phyloP scores from a whole-genome alignment of 2,113 vertebrate species.

The Geothlypis trichas region DNA sequence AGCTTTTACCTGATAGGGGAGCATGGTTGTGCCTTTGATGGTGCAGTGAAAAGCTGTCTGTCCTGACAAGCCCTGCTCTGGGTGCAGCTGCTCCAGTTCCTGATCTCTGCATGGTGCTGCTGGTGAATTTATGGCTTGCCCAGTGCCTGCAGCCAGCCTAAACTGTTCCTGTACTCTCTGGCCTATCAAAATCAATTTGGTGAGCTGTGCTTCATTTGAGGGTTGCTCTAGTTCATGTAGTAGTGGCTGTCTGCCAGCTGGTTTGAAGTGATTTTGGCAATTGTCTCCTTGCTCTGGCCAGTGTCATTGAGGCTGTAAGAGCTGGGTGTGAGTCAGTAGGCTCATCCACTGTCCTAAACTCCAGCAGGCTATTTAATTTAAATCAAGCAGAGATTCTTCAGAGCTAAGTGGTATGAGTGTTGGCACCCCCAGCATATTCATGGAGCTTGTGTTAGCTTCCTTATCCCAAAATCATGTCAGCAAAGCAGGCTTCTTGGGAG shows the following conservation, averaged over 20 bases:
- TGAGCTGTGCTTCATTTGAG: not conserved
- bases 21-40: not conserved
- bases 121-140: not conserved
- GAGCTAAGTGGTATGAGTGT: not conserved
- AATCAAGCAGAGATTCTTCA: not conserved
- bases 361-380: not conserved
- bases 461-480: not conserved
- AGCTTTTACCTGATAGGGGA: not conserved
- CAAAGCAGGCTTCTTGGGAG: not conserved
- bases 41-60: not conserved
- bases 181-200: not conserved
- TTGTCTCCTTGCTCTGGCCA: not conserved
- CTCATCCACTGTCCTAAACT: not conserved
- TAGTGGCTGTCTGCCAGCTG: not conserved
- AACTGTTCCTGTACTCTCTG: not conserved
- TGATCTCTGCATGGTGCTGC: not conserved
- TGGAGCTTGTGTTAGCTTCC: not conserved
- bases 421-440: not conserved
- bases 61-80: accelerated
- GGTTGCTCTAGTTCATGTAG: not conserved
- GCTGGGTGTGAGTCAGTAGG: not conserved
- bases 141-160: not conserved
- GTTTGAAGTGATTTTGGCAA: not conserved
- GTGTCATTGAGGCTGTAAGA: not conserved
- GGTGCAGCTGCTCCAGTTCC: not conserved